These are phyloP conservation scores for Megalops cyprinoides DNA, from an alignment of 2,797 vertebrate genomes.

Conservation along the genomic window DNA sequence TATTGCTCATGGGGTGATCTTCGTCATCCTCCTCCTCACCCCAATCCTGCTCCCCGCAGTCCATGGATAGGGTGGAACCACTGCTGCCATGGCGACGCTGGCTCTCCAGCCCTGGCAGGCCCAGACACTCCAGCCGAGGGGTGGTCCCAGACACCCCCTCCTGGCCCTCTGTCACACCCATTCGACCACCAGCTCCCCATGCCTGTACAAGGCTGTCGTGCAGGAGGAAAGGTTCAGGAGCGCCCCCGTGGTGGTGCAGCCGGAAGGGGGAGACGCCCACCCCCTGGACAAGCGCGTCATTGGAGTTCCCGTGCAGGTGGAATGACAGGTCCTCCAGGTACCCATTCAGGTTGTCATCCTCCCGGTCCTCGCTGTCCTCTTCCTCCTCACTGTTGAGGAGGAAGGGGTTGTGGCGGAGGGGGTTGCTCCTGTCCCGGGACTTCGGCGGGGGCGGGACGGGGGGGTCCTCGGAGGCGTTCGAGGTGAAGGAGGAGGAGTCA, in stretches of 20 bases:
- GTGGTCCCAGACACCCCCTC: conserved; percentile 59
- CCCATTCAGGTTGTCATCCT: conserved; percentile 75
- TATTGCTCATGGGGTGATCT: conserved; percentile 74
- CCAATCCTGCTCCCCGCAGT: conserved; percentile 87
- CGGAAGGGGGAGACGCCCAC: conserved; percentile 60
- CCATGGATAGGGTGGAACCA: conserved; percentile 84
- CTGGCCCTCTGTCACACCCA: conserved; percentile 62
- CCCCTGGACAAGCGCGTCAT: conserved; percentile 41
- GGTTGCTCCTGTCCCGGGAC: conserved; percentile 53
- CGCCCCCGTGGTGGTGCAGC: conserved; percentile 65
- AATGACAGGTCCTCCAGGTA: conserved; percentile 80
- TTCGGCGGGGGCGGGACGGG: conserved; percentile 51
- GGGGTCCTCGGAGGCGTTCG: conserved; percentile 74
- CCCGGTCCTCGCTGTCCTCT: conserved; percentile 67
- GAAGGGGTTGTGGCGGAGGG: conserved; percentile 88
- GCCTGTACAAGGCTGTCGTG: conserved; percentile 70
- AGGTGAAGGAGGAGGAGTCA: conserved; percentile 73
- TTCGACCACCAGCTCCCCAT: conserved; percentile 69
- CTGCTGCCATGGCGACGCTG: conserved; percentile 74
- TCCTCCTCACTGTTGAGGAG: conserved; percentile 77
- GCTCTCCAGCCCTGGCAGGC: conserved; percentile 76
- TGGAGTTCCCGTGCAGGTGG: conserved; percentile 71
- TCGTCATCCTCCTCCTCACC: conserved; percentile 75
- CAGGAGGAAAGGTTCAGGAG: conserved; percentile 82
- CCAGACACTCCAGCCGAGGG: conserved; percentile 69